A percentile compares a stretch with the other conserved stretches of the same genome.
Conservation (phyloP, 2,797 vertebrate genomes). For the Pterois miles region DNA sequence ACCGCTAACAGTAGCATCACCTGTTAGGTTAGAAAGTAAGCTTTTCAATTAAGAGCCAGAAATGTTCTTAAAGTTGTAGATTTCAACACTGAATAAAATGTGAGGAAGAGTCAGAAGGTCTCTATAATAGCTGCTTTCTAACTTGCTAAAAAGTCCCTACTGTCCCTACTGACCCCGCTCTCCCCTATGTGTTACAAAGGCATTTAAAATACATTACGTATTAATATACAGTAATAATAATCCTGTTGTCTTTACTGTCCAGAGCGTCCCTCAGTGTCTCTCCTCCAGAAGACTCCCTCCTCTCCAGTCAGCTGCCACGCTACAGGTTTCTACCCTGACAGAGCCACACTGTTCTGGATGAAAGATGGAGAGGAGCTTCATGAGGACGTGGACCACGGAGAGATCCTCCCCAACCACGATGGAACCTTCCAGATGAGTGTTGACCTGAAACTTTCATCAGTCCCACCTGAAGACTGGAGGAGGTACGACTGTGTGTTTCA, state of each 20-base stretch:
- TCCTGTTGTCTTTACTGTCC: not conserved
- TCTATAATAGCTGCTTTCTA: no score
- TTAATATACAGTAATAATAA: not conserved
- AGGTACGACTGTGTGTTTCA: constrained; percentile 44
- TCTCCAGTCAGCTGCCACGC: not conserved
- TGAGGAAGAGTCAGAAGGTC: no score
- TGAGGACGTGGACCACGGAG: not conserved
- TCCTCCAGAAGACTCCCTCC: not conserved
- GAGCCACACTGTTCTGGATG: not conserved
- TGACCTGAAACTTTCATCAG: constrained; percentile 7
- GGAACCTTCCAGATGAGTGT: constrained; percentile 47
- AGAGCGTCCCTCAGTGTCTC: not conserved
- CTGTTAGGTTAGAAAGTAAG: no score
- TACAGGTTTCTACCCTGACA: not conserved
- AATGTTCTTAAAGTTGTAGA: no score
- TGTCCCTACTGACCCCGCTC: no score
- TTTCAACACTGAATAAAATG: no score
- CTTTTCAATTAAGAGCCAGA: no score
- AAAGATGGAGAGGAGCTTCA: not conserved
- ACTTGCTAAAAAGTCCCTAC: no score
- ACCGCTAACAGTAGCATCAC: no score
- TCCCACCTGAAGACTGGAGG: not conserved
- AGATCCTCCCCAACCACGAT: constrained; percentile 31
- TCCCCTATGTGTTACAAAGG: no score
- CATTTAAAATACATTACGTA: not conserved